A percentile compares a stretch with the other conserved stretches of the same genome.
phyloP scores from a whole-genome alignment of 2,888 invertebrate genomes.

The Netelia inedita region DNA sequence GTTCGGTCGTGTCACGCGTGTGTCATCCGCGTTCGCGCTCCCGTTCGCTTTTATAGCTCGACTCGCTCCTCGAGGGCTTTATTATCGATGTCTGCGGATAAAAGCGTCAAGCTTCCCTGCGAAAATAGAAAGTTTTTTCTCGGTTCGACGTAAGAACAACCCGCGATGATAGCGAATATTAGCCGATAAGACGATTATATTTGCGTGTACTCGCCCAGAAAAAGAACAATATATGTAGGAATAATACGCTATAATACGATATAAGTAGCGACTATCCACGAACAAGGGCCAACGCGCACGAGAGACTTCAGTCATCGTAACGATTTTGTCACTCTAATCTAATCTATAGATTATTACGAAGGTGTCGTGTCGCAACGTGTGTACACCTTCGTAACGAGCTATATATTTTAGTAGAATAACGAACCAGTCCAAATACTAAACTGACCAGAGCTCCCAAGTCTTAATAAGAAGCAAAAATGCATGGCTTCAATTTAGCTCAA shows the following conservation, averaged over 20 bases:
- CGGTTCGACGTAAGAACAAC: slow-evolving; percentile 1
- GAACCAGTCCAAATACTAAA: too few relatives aligned
- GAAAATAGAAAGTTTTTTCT: slow-evolving; percentile 52
- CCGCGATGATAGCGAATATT: slow-evolving; percentile 15
- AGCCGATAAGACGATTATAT: slow-evolving; percentile 54
- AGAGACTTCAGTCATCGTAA: too few relatives aligned
- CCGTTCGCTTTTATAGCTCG: slow-evolving; percentile 43
- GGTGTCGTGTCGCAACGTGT: too few relatives aligned
- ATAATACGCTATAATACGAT: background rate
- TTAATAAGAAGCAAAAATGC: too few relatives aligned
- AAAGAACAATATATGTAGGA: slow-evolving; percentile 14
- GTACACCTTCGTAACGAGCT: too few relatives aligned
- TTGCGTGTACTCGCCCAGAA: slow-evolving; percentile 7
- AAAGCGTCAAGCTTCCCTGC: slow-evolving; percentile 48
- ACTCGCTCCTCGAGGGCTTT: slow-evolving; percentile 33
- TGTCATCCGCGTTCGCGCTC: slow-evolving; percentile 34
- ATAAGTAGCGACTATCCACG: too few relatives aligned
- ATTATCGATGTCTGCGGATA: slow-evolving; percentile 55
- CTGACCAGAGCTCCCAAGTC: too few relatives aligned
- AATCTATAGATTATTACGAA: too few relatives aligned
- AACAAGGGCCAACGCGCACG: too few relatives aligned
- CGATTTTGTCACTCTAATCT: too few relatives aligned
- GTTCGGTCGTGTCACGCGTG: slow-evolving; percentile 28
- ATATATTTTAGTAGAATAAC: too few relatives aligned
- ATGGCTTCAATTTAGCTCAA: too few relatives aligned